phyloP scores from a whole-genome alignment of 2,888 invertebrate genomes.

The Eristalinus sepulchralis region DNA sequence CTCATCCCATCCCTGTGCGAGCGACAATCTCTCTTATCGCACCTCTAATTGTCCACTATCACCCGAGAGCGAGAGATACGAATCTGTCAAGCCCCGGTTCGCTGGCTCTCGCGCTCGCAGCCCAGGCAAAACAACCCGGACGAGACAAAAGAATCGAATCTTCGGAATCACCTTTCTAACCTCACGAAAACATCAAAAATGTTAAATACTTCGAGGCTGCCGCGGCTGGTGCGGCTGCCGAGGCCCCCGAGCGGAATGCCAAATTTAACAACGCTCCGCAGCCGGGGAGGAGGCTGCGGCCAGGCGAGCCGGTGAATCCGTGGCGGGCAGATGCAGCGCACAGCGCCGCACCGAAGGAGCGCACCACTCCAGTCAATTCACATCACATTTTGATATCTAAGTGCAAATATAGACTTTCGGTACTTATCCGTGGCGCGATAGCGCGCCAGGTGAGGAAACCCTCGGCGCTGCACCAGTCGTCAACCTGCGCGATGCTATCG shows the following conservation, averaged over 20 bases:
- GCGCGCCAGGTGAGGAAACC: slow-evolving; percentile 61
- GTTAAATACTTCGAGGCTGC: slow-evolving; percentile 66
- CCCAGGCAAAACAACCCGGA: slow-evolving; percentile 3
- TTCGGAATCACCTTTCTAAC: slow-evolving; percentile 66
- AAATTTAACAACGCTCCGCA: slow-evolving; percentile 53
- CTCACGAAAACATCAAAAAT: slow-evolving; percentile 71
- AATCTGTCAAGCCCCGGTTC: slow-evolving; percentile 48
- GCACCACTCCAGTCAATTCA: slow-evolving; percentile 64
- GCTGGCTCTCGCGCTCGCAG: background rate
- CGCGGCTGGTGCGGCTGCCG: slow-evolving; percentile 1
- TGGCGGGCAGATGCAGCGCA: background rate
- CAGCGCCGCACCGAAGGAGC: slow-evolving; percentile 7
- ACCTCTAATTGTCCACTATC: slow-evolving; percentile 69
- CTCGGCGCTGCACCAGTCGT: slow-evolving; percentile 41
- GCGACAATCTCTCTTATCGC: slow-evolving; percentile 41
- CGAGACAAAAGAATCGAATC: slow-evolving; percentile 58
- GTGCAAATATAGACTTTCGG: slow-evolving; percentile 71
- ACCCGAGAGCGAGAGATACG: slow-evolving; percentile 31
- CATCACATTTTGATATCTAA: slow-evolving; percentile 71
- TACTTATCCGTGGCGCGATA: slow-evolving; percentile 60
- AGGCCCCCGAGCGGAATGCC: slow-evolving; percentile 67
- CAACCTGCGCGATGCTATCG: slow-evolving; percentile 67
- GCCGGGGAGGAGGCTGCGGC: background rate
- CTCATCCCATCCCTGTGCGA: slow-evolving; percentile 28
- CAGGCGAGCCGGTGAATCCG: background rate